Evolutionary conservation across 2,888 invertebrate species (phyloP).

Genomic region (Amorpha juglandis): DNA sequence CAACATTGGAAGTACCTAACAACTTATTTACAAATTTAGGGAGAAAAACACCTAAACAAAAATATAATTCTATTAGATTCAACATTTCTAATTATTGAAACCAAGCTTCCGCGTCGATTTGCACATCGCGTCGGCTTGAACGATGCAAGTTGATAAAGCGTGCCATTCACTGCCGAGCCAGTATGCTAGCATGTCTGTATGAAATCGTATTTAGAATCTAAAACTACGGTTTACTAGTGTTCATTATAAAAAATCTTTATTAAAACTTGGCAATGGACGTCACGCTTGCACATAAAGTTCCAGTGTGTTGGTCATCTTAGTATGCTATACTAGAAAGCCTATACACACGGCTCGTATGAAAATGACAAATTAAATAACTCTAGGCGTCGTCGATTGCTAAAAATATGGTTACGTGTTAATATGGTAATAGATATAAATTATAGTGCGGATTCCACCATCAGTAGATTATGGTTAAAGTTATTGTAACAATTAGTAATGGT

Average conservation of each 20-base stretch:
- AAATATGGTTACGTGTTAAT: background rate
- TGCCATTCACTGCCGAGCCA: conserved; percentile 22
- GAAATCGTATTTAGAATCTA: background rate
- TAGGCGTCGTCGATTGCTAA: background rate
- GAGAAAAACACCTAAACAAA: conserved; percentile 41
- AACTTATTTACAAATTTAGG: conserved; percentile 62
- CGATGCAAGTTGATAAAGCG: background rate
- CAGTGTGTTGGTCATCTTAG: conserved; percentile 9
- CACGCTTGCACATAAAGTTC: conserved; percentile 9
- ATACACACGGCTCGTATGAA: background rate
- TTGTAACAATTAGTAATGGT: too few species aligned
- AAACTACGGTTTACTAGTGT: conserved; percentile 1
- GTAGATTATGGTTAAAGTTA: too few species aligned
- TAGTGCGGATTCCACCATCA: background rate
- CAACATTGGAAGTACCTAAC: conserved; percentile 43
- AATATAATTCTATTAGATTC: conserved; percentile 43
- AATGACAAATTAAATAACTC: background rate
- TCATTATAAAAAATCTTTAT: conserved; percentile 8
- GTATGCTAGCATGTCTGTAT: background rate
- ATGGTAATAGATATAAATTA: too few species aligned
- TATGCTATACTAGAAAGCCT: conserved; percentile 7
- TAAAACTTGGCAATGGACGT: conserved; percentile 15
- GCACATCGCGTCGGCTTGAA: conserved; percentile 27
- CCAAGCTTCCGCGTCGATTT: conserved; percentile 35
- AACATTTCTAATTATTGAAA: conserved; percentile 43